These are phyloP conservation scores for Enteromius thamalakanensis DNA, from an alignment of 2,797 vertebrate species.

Conservation along the genomic window DNA sequence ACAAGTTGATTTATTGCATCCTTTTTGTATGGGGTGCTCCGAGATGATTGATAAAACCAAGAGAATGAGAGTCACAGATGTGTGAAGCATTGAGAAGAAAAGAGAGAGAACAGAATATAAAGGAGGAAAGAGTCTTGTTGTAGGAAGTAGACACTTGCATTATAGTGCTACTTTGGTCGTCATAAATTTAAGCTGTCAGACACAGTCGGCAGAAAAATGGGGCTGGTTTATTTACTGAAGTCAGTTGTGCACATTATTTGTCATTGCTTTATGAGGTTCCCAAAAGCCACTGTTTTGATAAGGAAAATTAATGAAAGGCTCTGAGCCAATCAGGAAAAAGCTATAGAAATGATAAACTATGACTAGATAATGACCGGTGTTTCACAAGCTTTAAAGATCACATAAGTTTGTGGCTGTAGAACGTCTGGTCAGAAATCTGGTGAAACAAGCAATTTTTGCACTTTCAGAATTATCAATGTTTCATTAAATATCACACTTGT, in stretches of 20 bases:
- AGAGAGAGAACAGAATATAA: conserved; percentile 16
- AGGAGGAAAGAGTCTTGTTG: conserved; percentile 20
- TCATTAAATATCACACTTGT: neutral
- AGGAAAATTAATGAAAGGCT: conserved; percentile 26
- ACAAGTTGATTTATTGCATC: conserved; percentile 51
- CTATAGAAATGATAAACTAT: conserved; percentile 6
- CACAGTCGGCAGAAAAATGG: conserved; percentile 27
- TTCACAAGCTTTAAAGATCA: neutral
- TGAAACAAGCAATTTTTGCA: neutral
- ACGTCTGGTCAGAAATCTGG: neutral
- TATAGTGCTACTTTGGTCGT: conserved; percentile 24
- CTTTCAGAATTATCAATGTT: neutral
- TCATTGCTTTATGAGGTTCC: conserved; percentile 21
- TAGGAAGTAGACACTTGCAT: conserved; percentile 32
- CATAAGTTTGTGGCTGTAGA: neutral
- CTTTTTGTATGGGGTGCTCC: conserved; percentile 45
- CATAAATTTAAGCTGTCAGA: conserved; percentile 50
- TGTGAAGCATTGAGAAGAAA: conserved; percentile 35
- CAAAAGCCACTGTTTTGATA: conserved; percentile 22
- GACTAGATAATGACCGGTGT: neutral
- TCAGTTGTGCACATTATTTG: conserved; percentile 24
- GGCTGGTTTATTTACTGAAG: conserved; percentile 43
- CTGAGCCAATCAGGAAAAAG: conserved; percentile 1
- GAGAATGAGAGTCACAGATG: conserved; percentile 53
- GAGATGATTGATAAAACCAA: conserved; percentile 54